Evolutionary conservation across 1,140 invertebrate species (phyloP).

Genomic region (Drosophila pruinosa): DNA sequence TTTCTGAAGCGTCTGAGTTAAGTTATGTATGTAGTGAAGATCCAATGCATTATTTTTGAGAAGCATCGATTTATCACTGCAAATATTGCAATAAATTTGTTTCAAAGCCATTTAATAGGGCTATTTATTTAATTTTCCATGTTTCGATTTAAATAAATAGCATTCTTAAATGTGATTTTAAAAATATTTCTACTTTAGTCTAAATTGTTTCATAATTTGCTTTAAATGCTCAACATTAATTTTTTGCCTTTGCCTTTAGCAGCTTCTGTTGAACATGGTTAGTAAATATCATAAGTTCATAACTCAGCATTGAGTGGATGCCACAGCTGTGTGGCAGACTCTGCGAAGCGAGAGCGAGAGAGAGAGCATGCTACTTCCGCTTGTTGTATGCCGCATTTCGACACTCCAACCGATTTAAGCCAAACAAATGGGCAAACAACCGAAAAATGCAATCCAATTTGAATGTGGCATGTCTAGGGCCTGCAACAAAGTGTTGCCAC

Average conservation of each 20-base stretch:
- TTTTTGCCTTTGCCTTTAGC: not conserved
- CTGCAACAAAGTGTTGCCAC: not conserved
- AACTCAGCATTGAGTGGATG: slow-evolving; percentile 30
- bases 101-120: too few relatives aligned
- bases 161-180: too few relatives aligned
- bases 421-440: slow-evolving; percentile 69
- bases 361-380: slow-evolving; percentile 51
- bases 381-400: slow-evolving; percentile 51
- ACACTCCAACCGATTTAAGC: slow-evolving; percentile 54
- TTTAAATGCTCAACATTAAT: too few relatives aligned
- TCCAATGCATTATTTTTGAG: too few relatives aligned
- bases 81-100: too few relatives aligned
- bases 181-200: too few relatives aligned
- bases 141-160: too few relatives aligned
- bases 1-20: too few relatives aligned
- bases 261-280: not conserved
- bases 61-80: too few relatives aligned
- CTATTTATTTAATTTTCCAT: too few relatives aligned
- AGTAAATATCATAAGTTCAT: slow-evolving; percentile 24
- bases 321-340: slow-evolving; percentile 23
- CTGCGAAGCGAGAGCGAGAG: not conserved
- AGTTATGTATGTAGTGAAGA: too few relatives aligned
- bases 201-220: too few relatives aligned
- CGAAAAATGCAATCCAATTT: slow-evolving; percentile 36
- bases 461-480: slow-evolving; percentile 7